phyloP scores from a whole-genome alignment of 2,888 invertebrate genomes.

The Bombylius discolor region DNA sequence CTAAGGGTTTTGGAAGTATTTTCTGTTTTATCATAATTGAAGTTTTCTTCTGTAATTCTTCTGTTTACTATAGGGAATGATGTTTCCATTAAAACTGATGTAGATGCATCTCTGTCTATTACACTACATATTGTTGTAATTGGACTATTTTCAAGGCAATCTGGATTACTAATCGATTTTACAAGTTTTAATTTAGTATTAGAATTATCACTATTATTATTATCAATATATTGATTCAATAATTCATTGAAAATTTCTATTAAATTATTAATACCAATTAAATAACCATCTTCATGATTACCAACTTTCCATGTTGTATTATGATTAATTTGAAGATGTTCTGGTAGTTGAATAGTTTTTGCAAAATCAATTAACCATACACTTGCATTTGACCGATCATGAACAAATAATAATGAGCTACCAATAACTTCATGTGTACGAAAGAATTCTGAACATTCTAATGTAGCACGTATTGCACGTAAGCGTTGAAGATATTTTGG shows the following conservation, averaged over 20 bases:
- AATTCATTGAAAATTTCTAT: slow-evolving; percentile 59
- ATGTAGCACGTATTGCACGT: slow-evolving; percentile 66
- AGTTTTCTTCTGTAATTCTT: no score
- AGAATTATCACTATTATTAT: neutral
- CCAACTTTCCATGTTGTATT: slow-evolving; percentile 81
- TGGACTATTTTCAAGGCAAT: neutral
- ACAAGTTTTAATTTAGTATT: neutral
- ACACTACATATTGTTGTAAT: no score
- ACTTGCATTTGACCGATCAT: slow-evolving; percentile 75
- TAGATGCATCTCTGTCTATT: no score
- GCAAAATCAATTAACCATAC: slow-evolving; percentile 98
- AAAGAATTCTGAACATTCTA: slow-evolving; percentile 83
- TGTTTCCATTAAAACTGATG: no score
- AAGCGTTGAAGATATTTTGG: slow-evolving; percentile 73
- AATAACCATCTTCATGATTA: slow-evolving; percentile 92
- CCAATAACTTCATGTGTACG: slow-evolving; percentile 86
- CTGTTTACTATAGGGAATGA: no score
- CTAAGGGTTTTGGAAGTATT: no score
- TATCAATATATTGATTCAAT: neutral
- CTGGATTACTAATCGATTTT: neutral
- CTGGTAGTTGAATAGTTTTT: slow-evolving; percentile 76
- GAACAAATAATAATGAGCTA: slow-evolving; percentile 88
- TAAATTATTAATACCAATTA: slow-evolving; percentile 81
- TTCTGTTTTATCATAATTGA: no score
- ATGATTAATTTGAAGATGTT: slow-evolving; percentile 61